A percentile compares a stretch with the other conserved stretches of the same genome.
phyloP scores from a whole-genome alignment of 2,113 vertebrate genomes.

The Vicugna pacos region DNA sequence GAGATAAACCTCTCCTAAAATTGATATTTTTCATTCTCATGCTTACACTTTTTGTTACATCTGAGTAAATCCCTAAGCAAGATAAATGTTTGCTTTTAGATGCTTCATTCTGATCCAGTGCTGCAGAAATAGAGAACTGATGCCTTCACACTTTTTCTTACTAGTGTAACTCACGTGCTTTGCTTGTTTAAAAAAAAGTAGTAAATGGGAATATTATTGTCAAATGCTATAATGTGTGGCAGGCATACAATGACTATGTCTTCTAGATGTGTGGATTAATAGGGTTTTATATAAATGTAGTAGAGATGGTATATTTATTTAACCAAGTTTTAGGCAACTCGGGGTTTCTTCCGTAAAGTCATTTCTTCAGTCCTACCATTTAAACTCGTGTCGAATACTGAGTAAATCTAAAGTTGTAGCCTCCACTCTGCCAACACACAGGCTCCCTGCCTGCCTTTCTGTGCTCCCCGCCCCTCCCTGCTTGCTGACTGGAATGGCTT shows the following conservation, averaged over 20 bases:
- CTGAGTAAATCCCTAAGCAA: neutral
- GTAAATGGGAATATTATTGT: neutral
- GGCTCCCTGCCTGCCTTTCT: neutral
- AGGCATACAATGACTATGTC: neutral
- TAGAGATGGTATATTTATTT: neutral
- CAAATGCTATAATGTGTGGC: neutral
- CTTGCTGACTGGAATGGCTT: neutral
- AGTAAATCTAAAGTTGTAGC: neutral
- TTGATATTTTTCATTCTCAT: neutral
- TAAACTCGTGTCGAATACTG: neutral
- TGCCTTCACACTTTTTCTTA: neutral
- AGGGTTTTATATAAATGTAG: neutral
- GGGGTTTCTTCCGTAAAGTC: neutral
- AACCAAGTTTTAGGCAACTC: neutral
- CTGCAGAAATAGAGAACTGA: neutral
- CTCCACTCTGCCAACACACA: rapidly evolving
- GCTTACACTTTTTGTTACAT: neutral
- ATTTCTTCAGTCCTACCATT: neutral
- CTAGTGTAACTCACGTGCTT: neutral
- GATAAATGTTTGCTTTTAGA: neutral
- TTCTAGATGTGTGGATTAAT: neutral
- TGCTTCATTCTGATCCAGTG: neutral
- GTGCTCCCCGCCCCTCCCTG: too few species aligned
- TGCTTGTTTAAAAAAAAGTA: conserved; percentile 40
- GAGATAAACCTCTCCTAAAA: neutral